Evolutionary conservation across 2,797 vertebrate species (phyloP).

Genomic region (Columba guinea): DNA sequence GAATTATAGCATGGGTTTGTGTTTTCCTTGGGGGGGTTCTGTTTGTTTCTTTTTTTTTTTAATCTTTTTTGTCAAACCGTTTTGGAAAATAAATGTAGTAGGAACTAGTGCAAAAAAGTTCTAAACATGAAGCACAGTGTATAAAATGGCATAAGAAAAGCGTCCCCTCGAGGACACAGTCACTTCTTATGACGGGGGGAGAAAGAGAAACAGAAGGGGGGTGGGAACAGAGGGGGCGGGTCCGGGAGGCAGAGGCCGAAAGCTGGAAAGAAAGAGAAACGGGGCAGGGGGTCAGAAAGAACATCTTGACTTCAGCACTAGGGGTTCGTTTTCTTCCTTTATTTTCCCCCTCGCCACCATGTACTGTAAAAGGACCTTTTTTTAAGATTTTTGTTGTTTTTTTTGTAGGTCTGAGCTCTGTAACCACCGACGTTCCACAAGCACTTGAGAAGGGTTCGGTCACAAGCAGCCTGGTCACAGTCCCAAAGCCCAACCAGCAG

Average conservation of each 20-base stretch:
- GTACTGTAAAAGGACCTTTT: slow-evolving; percentile 22
- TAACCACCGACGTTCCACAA: slow-evolving; percentile 44
- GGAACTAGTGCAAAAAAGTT: slow-evolving; percentile 88
- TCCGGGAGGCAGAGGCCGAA: slow-evolving; percentile 69
- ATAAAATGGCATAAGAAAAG: slow-evolving; percentile 87
- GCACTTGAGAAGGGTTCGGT: slow-evolving; percentile 71
- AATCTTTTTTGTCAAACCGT: slow-evolving; percentile 78
- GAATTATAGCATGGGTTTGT: slow-evolving; percentile 79
- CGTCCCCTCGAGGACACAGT: slow-evolving; percentile 73
- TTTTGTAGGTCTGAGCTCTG: slow-evolving; percentile 33
- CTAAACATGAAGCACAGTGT: slow-evolving; percentile 89
- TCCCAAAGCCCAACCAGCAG: not conserved
- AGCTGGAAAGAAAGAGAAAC: slow-evolving; percentile 67
- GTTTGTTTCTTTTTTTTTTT: slow-evolving; percentile 54
- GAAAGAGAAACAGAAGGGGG: slow-evolving; percentile 69
- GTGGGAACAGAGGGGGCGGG: slow-evolving; percentile 42
- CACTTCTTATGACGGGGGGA: slow-evolving; percentile 73
- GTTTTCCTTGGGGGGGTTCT: slow-evolving; percentile 42
- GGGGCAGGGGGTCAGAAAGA: slow-evolving; percentile 64
- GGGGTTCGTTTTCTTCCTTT: not conserved
- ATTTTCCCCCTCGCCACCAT: slow-evolving; percentile 34
- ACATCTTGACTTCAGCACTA: slow-evolving; percentile 59
- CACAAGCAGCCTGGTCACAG: slow-evolving; percentile 28
- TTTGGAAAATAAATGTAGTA: slow-evolving; percentile 84
- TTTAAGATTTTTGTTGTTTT: no score